These are phyloP conservation scores for Eristalis pertinax DNA, from an alignment of 2,888 invertebrate genomes.

Conservation along the genomic window DNA sequence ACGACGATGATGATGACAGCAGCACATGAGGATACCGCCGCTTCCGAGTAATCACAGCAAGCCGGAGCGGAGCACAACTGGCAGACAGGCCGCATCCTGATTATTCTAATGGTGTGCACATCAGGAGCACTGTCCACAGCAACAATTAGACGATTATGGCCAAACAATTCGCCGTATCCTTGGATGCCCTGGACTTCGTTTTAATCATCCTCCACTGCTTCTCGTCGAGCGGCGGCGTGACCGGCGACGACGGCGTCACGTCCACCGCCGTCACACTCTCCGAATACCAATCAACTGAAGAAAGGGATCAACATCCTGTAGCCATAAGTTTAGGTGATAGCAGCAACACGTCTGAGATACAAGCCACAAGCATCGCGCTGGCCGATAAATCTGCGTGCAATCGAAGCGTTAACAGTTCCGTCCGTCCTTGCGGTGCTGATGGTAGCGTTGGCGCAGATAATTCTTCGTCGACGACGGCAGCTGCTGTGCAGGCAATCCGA, in stretches of 20 bases:
- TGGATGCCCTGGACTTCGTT: slow-evolving; percentile 32
- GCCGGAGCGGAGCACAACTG: not conserved
- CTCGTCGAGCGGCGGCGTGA: slow-evolving; percentile 11
- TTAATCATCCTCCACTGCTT: slow-evolving; percentile 60
- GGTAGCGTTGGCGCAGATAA: not conserved
- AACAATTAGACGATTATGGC: slow-evolving; percentile 66
- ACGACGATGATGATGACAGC: not conserved
- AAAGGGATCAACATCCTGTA: slow-evolving; percentile 19
- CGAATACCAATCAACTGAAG: slow-evolving; percentile 9
- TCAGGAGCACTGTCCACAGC: slow-evolving; percentile 38
- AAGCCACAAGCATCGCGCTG: slow-evolving; percentile 14
- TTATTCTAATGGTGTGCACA: slow-evolving; percentile 62
- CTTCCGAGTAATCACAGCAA: not conserved
- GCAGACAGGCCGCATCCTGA: slow-evolving; percentile 25
- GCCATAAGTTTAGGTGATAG: slow-evolving; percentile 17
- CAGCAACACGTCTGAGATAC: slow-evolving; percentile 33
- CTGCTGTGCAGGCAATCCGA: slow-evolving; percentile 32
- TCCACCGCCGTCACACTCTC: not conserved
- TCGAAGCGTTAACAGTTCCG: slow-evolving; percentile 56
- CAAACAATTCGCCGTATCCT: slow-evolving; percentile 66
- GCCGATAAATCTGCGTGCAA: slow-evolving; percentile 49
- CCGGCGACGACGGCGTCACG: slow-evolving; percentile 8
- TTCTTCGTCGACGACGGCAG: slow-evolving; percentile 3
- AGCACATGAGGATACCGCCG: not conserved
- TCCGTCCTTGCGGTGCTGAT: slow-evolving; percentile 50